A percentile compares a stretch with the other conserved stretches of the same genome.
These are phyloP conservation scores for Astur gentilis DNA, from an alignment of 2,113 vertebrate species.

Conservation along the genomic window DNA sequence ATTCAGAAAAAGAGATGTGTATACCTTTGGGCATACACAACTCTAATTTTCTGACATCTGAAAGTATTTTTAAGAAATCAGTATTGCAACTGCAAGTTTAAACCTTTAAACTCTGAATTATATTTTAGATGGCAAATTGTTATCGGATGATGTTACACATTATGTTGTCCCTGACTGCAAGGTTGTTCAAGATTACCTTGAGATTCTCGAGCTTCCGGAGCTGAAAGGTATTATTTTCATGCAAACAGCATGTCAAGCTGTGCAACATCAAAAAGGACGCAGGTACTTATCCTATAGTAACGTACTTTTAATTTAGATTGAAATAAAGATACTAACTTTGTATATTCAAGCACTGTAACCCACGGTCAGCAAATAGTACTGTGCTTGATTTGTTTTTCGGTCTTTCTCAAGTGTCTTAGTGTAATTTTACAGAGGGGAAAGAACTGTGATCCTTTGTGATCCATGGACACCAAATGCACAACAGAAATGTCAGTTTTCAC, in stretches of 20 bases:
- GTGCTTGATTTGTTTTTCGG: not conserved
- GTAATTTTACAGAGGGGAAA: not conserved
- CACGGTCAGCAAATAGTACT: not conserved
- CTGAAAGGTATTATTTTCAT: slow-evolving; percentile 90
- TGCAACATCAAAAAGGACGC: slow-evolving; percentile 89
- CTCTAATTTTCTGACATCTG: not conserved
- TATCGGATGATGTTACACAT: slow-evolving; percentile 87
- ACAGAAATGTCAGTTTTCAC: not conserved
- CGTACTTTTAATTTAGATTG: not conserved
- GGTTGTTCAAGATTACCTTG: slow-evolving; percentile 88
- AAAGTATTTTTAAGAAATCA: not conserved
- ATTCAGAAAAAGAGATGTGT: not conserved
- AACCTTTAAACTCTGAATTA: slow-evolving; percentile 25
- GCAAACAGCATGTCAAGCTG: slow-evolving; percentile 89
- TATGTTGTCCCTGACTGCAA: slow-evolving; percentile 91
- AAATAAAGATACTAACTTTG: not conserved
- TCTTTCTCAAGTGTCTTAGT: not conserved
- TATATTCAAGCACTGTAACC: not conserved
- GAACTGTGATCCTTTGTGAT: not conserved
- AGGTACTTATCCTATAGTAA: slow-evolving; percentile 72
- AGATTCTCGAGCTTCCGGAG: slow-evolving; percentile 90
- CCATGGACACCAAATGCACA: not conserved
- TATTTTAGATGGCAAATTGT: slow-evolving; percentile 82
- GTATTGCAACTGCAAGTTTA: not conserved
- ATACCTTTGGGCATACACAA: not conserved